Conservation (phyloP, 2,888 invertebrate genomes). For the Rhynchonema sp. region DNA sequence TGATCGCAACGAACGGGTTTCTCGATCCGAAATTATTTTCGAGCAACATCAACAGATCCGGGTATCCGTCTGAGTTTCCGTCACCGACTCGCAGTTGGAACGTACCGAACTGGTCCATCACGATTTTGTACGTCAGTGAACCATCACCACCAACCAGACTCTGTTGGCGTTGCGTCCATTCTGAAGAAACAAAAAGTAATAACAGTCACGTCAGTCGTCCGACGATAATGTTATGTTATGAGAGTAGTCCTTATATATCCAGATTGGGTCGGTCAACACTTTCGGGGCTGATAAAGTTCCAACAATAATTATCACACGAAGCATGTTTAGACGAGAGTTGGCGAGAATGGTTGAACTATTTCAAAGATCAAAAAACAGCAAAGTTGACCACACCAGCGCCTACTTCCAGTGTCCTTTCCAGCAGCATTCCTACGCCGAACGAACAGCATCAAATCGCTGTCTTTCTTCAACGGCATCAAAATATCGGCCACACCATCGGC, state of each 20-base stretch:
- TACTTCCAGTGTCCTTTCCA: neutral
- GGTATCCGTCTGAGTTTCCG: neutral
- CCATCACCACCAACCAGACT: neutral
- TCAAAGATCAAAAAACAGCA: too few species aligned
- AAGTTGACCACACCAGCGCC: too few species aligned
- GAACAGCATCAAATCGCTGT: neutral
- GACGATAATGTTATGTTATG: neutral
- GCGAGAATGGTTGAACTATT: too few species aligned
- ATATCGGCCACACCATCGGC: neutral
- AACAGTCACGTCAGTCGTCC: neutral
- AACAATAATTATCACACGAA: too few species aligned
- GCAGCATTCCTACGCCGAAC: neutral
- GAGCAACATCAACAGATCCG: neutral
- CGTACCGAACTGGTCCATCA: neutral
- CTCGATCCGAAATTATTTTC: too few species aligned
- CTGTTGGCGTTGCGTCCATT: neutral
- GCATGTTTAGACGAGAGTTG: too few species aligned
- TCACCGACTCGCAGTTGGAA: neutral
- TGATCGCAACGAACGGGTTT: too few species aligned
- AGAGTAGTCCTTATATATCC: too few species aligned
- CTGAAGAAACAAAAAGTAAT: neutral
- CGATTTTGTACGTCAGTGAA: neutral
- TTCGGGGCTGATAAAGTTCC: too few species aligned
- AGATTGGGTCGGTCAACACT: too few species aligned
- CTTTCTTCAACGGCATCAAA: neutral